Evolutionary conservation across 2,797 vertebrate genomes (phyloP).

Genomic region (Onychomys leucogaster): DNA sequence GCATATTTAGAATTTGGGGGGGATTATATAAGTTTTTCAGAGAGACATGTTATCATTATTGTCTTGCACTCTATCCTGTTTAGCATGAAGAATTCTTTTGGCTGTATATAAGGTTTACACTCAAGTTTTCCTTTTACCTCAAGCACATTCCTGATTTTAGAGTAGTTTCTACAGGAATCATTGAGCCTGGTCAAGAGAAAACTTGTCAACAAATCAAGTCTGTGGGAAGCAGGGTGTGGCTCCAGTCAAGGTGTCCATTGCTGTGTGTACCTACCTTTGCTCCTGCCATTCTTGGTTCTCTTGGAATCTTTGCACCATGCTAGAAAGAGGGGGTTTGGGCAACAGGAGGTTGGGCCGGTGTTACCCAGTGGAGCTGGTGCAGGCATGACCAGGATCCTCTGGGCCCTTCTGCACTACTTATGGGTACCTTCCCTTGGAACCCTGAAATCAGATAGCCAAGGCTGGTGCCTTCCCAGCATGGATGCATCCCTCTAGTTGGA

Average conservation of each 20-base stretch:
- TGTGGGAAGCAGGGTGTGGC: not conserved
- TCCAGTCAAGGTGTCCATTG: not conserved
- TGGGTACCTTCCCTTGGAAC: not conserved
- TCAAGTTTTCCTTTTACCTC: conserved; percentile 53
- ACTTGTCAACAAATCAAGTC: not conserved
- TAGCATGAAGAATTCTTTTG: conserved; percentile 26
- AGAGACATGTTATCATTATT: not conserved
- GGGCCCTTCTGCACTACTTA: not conserved
- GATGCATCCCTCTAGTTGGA: not conserved
- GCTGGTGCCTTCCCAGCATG: not conserved
- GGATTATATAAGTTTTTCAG: not conserved
- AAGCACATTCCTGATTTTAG: not conserved
- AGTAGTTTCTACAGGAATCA: conserved; percentile 27
- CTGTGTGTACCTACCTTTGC: not conserved
- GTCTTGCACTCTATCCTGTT: not conserved
- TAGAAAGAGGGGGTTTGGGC: not conserved
- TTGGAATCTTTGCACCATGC: conserved; percentile 26
- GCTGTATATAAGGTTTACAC: conserved; percentile 6
- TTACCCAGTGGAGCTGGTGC: not conserved
- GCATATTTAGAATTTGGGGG: conserved; percentile 32
- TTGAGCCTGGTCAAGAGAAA: conserved; percentile 27
- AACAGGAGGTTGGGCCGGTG: not conserved
- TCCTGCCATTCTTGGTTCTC: not conserved
- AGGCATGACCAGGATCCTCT: not conserved
- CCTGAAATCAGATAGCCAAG: not conserved